Conservation (phyloP, 2,888 invertebrate genomes). For the Pammene aurita region DNA sequence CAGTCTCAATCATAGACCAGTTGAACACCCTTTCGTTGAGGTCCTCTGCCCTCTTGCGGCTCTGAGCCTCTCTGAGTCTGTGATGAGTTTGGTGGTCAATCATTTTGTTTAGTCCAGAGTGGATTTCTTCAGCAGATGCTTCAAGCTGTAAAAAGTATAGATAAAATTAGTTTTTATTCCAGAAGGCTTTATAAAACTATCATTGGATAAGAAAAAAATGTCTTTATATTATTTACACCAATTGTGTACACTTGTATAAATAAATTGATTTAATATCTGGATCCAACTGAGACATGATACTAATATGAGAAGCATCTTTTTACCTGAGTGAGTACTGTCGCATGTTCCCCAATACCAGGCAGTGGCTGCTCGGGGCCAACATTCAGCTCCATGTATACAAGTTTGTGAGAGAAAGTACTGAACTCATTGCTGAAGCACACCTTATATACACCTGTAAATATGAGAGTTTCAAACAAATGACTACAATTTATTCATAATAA, state of each 20-base stretch:
- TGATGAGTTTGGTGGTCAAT: constrained; percentile 99
- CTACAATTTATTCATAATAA: too few relatives aligned
- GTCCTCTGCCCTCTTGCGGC: constrained; percentile 97
- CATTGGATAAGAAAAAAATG: too few relatives aligned
- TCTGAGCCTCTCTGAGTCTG: constrained; percentile 95
- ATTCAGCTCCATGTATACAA: constrained; percentile 99
- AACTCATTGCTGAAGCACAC: constrained; percentile 99
- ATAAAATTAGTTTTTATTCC: background rate
- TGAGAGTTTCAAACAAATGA: background rate
- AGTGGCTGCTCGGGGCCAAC: constrained; percentile 95
- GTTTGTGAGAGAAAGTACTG: constrained; percentile 99
- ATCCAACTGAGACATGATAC: too few relatives aligned
- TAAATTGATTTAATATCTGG: background rate
- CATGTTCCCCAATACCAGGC: constrained; percentile 93
- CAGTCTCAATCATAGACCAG: constrained; percentile 96
- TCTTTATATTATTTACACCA: background rate
- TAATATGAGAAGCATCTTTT: background rate
- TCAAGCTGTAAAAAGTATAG: constrained; percentile 89
- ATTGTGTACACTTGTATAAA: background rate
- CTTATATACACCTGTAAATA: constrained; percentile 89
- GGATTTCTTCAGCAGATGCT: constrained; percentile 94
- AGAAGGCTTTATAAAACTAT: too few relatives aligned
- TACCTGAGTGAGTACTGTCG: constrained; percentile 96
- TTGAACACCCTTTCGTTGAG: constrained; percentile 96
- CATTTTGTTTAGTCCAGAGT: constrained; percentile 93